phyloP scores from a whole-genome alignment of 2,888 invertebrate genomes.

The Cryptophagus acutangulus region DNA sequence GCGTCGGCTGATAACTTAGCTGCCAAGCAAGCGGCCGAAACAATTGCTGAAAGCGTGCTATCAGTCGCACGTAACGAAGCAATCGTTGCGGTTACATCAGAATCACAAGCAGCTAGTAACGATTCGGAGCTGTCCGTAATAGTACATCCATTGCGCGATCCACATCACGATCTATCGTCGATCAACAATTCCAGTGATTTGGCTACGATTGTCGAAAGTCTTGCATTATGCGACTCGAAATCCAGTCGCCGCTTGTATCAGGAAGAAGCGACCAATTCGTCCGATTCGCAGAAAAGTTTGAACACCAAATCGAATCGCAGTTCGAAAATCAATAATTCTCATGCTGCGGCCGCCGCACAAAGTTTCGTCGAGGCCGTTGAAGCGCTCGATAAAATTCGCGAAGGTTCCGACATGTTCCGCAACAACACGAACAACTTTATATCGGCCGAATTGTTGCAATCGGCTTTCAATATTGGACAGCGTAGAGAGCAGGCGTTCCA shows the following conservation, averaged over 20 bases:
- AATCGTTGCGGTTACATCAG: slow-evolving; percentile 53
- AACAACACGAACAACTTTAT: slow-evolving; percentile 77
- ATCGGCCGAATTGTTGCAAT: slow-evolving; percentile 56
- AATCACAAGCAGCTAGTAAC: slow-evolving; percentile 52
- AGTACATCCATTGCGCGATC: slow-evolving; percentile 58
- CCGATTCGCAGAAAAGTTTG: slow-evolving; percentile 35
- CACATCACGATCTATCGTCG: slow-evolving; percentile 62
- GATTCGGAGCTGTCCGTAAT: slow-evolving; percentile 55
- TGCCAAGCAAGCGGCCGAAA: slow-evolving; percentile 81
- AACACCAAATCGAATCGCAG: slow-evolving; percentile 37
- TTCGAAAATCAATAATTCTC: slow-evolving; percentile 29
- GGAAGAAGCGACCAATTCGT: slow-evolving; percentile 24
- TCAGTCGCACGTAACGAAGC: slow-evolving; percentile 69
- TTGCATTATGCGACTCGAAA: slow-evolving; percentile 60
- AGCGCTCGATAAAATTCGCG: slow-evolving; percentile 62
- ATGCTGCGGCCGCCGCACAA: slow-evolving; percentile 43
- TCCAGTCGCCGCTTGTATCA: slow-evolving; percentile 23
- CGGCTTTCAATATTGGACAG: slow-evolving; percentile 36
- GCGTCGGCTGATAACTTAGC: slow-evolving; percentile 91
- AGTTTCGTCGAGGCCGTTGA: slow-evolving; percentile 56
- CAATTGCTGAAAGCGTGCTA: slow-evolving; percentile 78
- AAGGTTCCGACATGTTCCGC: slow-evolving; percentile 66
- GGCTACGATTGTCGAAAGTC: slow-evolving; percentile 81
- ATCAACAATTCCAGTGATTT: slow-evolving; percentile 73
- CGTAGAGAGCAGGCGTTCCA: slow-evolving; percentile 6